phyloP scores from a whole-genome alignment of 1,140 invertebrate species.

The Pristionchus pacificus region DNA sequence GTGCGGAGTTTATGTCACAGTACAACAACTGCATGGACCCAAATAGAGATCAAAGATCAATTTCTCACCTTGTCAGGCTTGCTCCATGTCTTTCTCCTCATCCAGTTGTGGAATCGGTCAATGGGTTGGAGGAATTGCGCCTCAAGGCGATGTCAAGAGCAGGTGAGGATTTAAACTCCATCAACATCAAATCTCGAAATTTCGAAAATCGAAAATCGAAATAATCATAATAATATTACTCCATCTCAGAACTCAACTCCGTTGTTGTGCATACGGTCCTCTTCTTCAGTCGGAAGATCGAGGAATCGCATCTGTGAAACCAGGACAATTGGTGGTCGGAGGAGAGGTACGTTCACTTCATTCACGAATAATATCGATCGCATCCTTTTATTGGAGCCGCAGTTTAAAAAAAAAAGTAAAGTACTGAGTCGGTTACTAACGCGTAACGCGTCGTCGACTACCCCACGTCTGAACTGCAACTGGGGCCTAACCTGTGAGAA shows the following conservation, averaged over 20 bases:
- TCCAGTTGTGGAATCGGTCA: conserved; percentile 18
- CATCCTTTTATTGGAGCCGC: too few species aligned
- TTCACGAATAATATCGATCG: too few species aligned
- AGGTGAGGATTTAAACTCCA: too few species aligned
- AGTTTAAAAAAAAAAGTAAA: too few species aligned
- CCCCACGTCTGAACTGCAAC: too few species aligned
- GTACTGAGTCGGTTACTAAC: too few species aligned
- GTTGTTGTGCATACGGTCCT: conserved; percentile 24
- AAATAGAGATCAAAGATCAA: background rate
- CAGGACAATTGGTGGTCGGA: background rate
- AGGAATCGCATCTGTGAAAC: conserved; percentile 22
- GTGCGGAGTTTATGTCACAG: too few species aligned
- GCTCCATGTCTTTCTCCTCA: conserved; percentile 9
- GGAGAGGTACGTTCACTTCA: background rate
- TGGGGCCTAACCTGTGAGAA: too few species aligned
- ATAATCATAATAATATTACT: background rate
- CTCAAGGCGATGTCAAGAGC: background rate
- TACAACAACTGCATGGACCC: too few species aligned
- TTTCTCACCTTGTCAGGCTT: conserved; percentile 10
- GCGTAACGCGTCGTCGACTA: too few species aligned
- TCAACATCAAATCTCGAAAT: too few species aligned
- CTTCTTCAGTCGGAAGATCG: conserved; percentile 20
- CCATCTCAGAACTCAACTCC: background rate
- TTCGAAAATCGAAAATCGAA: too few species aligned
- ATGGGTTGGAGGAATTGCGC: conserved; percentile 31